phyloP scores from a whole-genome alignment of 2,113 vertebrate genomes.

The Alaudala cheleensis region DNA sequence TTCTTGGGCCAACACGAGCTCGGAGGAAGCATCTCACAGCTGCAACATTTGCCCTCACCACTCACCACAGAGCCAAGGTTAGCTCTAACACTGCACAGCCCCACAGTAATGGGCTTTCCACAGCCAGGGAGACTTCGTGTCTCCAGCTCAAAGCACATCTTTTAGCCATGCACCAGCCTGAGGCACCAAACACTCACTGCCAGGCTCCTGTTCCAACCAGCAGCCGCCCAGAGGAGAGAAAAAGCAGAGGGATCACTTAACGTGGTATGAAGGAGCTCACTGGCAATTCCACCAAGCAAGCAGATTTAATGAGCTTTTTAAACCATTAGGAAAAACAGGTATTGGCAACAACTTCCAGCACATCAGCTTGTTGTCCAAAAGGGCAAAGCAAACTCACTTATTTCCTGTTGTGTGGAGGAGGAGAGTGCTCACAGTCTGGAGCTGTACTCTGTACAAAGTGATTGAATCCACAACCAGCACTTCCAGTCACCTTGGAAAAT shows the following conservation, averaged over 20 bases:
- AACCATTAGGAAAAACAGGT: background rate
- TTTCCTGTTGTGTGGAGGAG: background rate
- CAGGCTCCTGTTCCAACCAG: background rate
- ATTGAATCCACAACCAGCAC: background rate
- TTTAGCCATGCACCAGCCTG: background rate
- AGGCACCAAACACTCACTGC: background rate
- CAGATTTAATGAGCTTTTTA: background rate
- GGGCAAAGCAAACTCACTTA: background rate
- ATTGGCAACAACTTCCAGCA: background rate
- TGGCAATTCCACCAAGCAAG: background rate
- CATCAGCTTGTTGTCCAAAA: background rate
- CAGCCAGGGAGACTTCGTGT: background rate
- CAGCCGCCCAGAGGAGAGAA: background rate
- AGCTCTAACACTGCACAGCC: background rate
- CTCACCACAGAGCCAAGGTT: background rate
- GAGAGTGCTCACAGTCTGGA: background rate
- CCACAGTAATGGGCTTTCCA: background rate
- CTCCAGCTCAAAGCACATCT: background rate
- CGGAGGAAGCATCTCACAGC: background rate
- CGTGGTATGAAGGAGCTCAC: background rate
- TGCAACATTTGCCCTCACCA: background rate
- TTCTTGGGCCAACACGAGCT: background rate
- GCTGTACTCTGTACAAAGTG: rapidly evolving
- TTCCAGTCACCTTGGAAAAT: background rate
- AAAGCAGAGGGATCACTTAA: background rate